A percentile compares a stretch with the other conserved stretches of the same genome.
These are phyloP conservation scores for Ctenoplectra terminalis DNA, from an alignment of 1,140 invertebrate genomes.

Conservation along the genomic window DNA sequence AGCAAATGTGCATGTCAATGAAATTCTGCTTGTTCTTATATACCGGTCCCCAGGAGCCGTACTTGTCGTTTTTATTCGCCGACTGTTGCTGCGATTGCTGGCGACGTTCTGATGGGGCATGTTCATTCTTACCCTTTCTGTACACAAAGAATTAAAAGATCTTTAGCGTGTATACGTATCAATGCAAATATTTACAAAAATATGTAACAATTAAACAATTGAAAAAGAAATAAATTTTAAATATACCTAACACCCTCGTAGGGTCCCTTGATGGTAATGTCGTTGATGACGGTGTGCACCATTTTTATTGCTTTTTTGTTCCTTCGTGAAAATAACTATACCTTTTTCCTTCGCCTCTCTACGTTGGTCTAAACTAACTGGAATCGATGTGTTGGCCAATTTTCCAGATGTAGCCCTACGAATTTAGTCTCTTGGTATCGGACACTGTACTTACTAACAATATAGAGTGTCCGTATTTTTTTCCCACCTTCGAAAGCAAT, in stretches of 20 bases:
- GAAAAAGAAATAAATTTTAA: not conserved
- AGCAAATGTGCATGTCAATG: constrained; percentile 87
- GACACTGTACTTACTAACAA: constrained; percentile 35
- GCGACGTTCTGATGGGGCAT: constrained; percentile 35
- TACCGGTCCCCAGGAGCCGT: constrained; percentile 87
- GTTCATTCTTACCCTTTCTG: constrained; percentile 81
- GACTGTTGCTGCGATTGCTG: constrained; percentile 69
- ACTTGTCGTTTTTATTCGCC: constrained; percentile 82
- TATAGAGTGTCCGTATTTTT: constrained; percentile 6
- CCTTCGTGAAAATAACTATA: constrained; percentile 14
- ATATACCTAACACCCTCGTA: constrained; percentile 75
- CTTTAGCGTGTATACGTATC: no score
- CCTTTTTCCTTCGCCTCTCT: constrained; percentile 12
- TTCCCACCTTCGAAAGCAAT: not conserved
- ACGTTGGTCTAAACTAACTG: not conserved
- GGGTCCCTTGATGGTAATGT: constrained; percentile 68
- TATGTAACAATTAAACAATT: constrained; percentile 39
- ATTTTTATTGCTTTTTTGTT: constrained; percentile 61
- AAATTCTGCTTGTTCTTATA: constrained; percentile 89
- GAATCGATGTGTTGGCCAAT: constrained; percentile 53
- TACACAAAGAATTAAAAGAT: constrained; percentile 38
- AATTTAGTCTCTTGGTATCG: constrained; percentile 22
- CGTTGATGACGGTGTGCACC: constrained; percentile 66
- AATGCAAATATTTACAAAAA: not conserved
- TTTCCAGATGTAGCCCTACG: constrained; percentile 35